Evolutionary conservation across 1,140 invertebrate species (phyloP).

Genomic region (Odontomachus brunneus): DNA sequence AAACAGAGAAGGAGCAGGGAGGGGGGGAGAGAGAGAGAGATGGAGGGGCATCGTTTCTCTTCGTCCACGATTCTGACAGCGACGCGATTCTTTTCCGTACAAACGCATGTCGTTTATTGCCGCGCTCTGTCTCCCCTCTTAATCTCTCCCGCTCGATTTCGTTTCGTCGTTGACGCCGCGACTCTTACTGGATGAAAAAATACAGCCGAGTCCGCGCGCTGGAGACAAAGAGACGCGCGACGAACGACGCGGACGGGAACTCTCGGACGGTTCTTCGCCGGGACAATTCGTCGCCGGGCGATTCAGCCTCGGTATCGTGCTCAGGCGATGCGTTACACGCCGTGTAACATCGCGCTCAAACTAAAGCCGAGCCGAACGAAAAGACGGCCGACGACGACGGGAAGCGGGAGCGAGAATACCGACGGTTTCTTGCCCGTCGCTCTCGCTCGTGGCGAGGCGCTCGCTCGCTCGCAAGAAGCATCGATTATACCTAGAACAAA

Average conservation of each 20-base stretch:
- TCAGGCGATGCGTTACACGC: too few relatives aligned
- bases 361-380: constrained; percentile 16
- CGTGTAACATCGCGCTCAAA: neutral
- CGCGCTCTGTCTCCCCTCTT: constrained; percentile 16
- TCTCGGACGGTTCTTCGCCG: too few relatives aligned
- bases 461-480: constrained; percentile 57
- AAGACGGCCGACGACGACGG: constrained; percentile 13
- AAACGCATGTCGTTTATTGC: constrained; percentile 46
- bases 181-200: constrained; percentile 35
- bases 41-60: constrained; percentile 25
- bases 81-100: constrained; percentile 40
- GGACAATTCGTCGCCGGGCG: too few relatives aligned
- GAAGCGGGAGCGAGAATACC: constrained; percentile 30
- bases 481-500: constrained; percentile 65
- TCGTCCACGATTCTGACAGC: constrained; percentile 34
- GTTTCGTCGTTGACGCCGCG: neutral
- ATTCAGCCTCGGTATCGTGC: too few relatives aligned
- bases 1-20: neutral
- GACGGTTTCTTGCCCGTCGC: constrained; percentile 37
- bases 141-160: constrained; percentile 27
- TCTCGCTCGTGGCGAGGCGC: constrained; percentile 21
- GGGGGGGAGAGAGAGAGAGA: neutral
- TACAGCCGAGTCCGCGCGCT: neutral
- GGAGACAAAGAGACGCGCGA: constrained; percentile 4
- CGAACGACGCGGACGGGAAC: too few relatives aligned